A percentile compares a stretch with the other conserved stretches of the same genome.
Evolutionary conservation across 2,113 vertebrate species (phyloP).

Genomic region (Hymenochirus boettgeri): DNA sequence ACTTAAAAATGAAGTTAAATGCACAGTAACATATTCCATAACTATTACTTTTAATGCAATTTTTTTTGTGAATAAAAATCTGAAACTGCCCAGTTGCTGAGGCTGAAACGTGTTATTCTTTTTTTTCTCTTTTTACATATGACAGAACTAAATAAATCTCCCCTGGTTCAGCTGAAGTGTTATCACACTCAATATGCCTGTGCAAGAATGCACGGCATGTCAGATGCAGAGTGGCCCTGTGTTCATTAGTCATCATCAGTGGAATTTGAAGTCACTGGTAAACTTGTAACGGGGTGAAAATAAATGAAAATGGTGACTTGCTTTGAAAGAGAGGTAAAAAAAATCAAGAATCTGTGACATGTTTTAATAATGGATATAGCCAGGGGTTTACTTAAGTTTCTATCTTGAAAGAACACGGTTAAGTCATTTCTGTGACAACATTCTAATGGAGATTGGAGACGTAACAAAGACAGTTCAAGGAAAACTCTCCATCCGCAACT

Average conservation of each 20-base stretch:
- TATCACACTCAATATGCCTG: constrained; percentile 37
- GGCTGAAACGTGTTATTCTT: neutral
- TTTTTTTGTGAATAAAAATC: no score
- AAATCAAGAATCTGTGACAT: no score
- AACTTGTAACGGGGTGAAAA: constrained; percentile 23
- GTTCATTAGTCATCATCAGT: constrained; percentile 1
- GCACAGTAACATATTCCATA: no score
- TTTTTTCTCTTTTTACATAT: constrained; percentile 5
- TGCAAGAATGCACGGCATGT: constrained; percentile 9
- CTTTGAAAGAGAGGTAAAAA: constrained; percentile 14
- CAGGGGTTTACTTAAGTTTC: neutral
- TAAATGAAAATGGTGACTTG: neutral
- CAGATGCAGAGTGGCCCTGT: neutral
- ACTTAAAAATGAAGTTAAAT: no score
- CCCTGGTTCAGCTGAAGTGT: constrained; percentile 36
- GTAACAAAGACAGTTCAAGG: constrained; percentile 34
- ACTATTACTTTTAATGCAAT: no score
- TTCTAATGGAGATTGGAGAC: neutral
- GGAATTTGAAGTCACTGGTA: constrained; percentile 2
- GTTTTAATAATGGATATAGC: neutral
- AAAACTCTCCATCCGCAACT: neutral
- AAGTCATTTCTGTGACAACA: neutral
- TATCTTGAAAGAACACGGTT: constrained; percentile 14
- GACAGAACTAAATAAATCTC: constrained; percentile 16
- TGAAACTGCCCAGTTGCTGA: no score